Evolutionary conservation across 2,113 vertebrate genomes (phyloP), one percentile per base, ranked within the genome.

Genomic region (Arothron firmamentum): DNA sequence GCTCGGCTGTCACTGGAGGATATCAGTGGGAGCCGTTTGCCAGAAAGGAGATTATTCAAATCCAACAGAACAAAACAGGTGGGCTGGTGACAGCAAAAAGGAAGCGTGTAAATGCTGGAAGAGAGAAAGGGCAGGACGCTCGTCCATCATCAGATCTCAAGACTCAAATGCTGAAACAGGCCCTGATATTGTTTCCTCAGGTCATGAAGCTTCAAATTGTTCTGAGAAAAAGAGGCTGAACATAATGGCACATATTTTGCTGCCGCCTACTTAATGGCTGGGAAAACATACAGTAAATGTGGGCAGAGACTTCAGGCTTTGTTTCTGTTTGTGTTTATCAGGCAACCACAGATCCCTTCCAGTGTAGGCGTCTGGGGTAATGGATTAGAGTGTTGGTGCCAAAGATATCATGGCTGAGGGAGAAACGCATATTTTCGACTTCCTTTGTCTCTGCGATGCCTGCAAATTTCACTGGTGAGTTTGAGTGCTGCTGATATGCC

Each of bases 241-340:
- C 51, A 68, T 64, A 68, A 75, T 31, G 49, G 2, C 46, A 28
- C 70, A 60, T 77, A 21, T 70, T 74, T 61, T 55, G 17, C 72
- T 56, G 55, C 70, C 61, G 77, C 67, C 52, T 66, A 51, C 66
- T 50, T 79, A 81, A 77, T 68, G 66, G 69, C 63, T 62, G 58
- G 50, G 57, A 67, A 81, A 72, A 77, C 78, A 74, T 85, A 72
- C 68, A 68, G 75, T 77, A 72, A 82, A 84, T 86, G 85, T 88
- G 75, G 81, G 85, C 67, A 77, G 78, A 87, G 80, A 74, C 83
- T 86, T 62, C 52, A 18, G 71, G 80, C 79, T 85, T 87, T 87
- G 85, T 84, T 77, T 78, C 71, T 83, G 79, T 82, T 85, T 78
- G 77, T 82, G 78, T 88, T 88, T 89, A 88, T 90, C 87, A 86